Evolutionary conservation across 2,888 invertebrate species (phyloP), one percentile per base, ranked within the genome.

Genomic region (Drosophila monieri): DNA sequence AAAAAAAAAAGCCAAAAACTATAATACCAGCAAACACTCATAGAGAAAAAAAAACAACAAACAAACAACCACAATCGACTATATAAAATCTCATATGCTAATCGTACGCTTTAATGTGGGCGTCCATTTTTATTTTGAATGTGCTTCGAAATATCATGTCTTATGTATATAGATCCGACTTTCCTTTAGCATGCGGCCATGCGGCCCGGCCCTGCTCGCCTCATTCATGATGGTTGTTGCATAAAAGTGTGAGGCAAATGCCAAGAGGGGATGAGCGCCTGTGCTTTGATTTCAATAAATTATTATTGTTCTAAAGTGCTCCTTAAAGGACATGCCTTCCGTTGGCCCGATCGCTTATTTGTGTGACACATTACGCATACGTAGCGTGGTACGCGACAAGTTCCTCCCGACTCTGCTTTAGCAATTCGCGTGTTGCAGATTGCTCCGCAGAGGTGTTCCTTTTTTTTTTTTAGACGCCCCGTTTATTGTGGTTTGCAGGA

Each of bases 291-390:
- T 41, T 41, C 18, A 41, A 43, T 43, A 43, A 21, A 10, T 21
- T 21, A 5, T 18, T 5, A 18, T 43, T 43, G 21, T 12, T 5
- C 10, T 5, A 21, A 21, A 12, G 18, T 6, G 43, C 18, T 43
- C n/a, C n/a, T 32, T 49, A 4, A 49, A 49, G 48, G 48, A 48
- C 49, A 18, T 35, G 12, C 21, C 21, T 18, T n/a, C 48, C 27
- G 6, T n/a, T 46, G 53, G 66, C 43, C 47, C 41, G 49, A 69
- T 37, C 57, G 30, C 15, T 54, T 59, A 52, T 62, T 59, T 61
- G 64, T 46, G 66, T 73, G 74, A 25, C 53, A 53, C 59, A 78
- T 73, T 60, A 67, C 66, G 69, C 64, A 76, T 85, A 76, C 71
- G 72, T 60, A 37, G 52, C 66, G 74, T 83, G 67, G 67, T 65